These are phyloP conservation scores for Neria commutata DNA, from an alignment of 2,888 invertebrate species.

Conservation along the genomic window DNA sequence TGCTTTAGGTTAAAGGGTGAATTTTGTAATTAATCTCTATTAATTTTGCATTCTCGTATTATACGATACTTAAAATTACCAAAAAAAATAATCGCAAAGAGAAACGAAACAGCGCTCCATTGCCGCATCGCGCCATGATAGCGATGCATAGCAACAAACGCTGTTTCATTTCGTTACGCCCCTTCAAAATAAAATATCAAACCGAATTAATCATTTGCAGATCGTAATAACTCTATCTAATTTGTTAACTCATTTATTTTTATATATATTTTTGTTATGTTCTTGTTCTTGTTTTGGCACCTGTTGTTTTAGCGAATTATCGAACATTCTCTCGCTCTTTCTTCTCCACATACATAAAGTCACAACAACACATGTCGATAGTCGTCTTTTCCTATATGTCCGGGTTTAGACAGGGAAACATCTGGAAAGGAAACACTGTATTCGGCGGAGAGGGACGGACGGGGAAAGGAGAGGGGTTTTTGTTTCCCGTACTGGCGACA, in stretches of 20 bases:
- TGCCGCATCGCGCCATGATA: conserved; percentile 10
- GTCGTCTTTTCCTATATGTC: no score
- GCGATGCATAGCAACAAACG: conserved; percentile 23
- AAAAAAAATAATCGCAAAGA: conserved; percentile 32
- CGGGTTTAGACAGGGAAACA: no score
- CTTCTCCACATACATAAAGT: conserved; percentile 21
- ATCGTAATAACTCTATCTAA: no score
- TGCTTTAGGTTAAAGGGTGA: conserved; percentile 61
- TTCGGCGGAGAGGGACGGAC: no score
- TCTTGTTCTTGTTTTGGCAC: conserved; percentile 46
- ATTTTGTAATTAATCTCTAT: conserved; percentile 59
- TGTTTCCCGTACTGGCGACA: no score
- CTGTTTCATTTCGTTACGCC: conserved; percentile 42
- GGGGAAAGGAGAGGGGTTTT: no score
- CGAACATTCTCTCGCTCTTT: conserved; percentile 46
- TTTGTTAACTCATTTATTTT: no score
- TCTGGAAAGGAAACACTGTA: no score
- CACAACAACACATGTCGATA: no score
- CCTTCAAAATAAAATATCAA: no score
- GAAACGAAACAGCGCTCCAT: conserved; percentile 21
- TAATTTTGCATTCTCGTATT: conserved; percentile 26
- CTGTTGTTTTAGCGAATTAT: conserved; percentile 38
- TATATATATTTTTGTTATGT: conserved; percentile 41
- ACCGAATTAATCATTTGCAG: no score
- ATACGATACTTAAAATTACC: conserved; percentile 23